Conservation (phyloP, 2,113 vertebrate species). For the Anser brachyrhynchus region DNA sequence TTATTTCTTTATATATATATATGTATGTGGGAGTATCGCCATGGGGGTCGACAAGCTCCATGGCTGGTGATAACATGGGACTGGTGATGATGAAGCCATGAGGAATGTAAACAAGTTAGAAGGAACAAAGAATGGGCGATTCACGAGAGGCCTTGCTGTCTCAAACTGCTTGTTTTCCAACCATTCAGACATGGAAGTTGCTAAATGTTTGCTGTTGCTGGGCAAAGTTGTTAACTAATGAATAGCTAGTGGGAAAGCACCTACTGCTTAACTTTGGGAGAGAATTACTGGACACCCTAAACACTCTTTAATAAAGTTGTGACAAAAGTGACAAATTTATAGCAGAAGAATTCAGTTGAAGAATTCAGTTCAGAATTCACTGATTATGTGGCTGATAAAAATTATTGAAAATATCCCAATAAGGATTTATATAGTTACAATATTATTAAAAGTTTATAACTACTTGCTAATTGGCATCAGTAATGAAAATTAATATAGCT, state of each 20-base stretch:
- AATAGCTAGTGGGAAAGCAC: too few species aligned
- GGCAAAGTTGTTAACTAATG: not conserved
- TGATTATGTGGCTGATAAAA: constrained; percentile 14
- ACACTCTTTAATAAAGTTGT: not conserved
- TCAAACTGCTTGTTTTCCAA: too few species aligned
- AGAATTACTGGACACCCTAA: not conserved
- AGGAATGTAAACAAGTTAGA: too few species aligned
- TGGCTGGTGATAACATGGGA: not conserved
- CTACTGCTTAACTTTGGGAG: not conserved
- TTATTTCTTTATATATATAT: too few species aligned
- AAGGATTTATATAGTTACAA: constrained; percentile 40
- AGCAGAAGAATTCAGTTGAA: not conserved
- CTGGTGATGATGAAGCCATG: too few species aligned
- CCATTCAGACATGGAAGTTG: too few species aligned
- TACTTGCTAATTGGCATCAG: constrained; percentile 14
- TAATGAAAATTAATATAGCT: constrained; percentile 41
- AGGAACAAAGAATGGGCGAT: too few species aligned
- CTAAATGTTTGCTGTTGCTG: not conserved
- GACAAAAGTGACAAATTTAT: not conserved
- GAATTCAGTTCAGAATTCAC: not conserved
- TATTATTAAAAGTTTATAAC: constrained; percentile 51
- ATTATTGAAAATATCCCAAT: not conserved
- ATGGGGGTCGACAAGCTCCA: too few species aligned
- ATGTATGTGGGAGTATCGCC: too few species aligned
- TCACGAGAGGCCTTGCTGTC: too few species aligned